Conservation (phyloP, 2,113 vertebrate genomes). For the Pomatostomus ruficeps region DNA sequence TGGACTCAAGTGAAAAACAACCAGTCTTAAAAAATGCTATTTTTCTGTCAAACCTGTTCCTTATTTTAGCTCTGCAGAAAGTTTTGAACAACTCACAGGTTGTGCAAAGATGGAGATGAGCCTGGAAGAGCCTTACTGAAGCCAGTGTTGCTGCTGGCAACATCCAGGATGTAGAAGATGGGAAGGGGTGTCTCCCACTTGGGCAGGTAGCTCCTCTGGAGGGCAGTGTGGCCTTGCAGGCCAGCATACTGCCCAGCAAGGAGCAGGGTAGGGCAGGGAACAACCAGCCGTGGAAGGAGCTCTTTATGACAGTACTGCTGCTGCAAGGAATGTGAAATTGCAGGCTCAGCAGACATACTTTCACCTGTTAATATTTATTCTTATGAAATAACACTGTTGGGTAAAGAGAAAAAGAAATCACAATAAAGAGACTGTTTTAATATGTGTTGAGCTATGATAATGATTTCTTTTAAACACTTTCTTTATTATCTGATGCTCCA, state of each 20-base stretch:
- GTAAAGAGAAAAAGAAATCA: neutral
- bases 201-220: neutral
- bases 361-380: conserved; percentile 23
- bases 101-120: neutral
- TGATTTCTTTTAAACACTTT: conserved; percentile 21
- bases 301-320: neutral
- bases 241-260: fast-evolving
- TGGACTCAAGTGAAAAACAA: neutral
- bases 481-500: neutral
- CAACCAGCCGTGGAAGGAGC: neutral
- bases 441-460: neutral
- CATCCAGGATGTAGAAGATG: neutral
- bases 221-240: neutral
- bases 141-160: neutral
- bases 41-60: neutral
- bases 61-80: neutral
- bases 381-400: neutral
- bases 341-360: neutral
- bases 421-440: conserved; percentile 37
- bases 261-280: neutral
- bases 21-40: neutral
- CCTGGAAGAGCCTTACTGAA: neutral
- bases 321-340: neutral
- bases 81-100: neutral
- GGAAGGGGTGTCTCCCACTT: neutral